These are phyloP conservation scores for Petaurus breviceps DNA, from an alignment of 2,113 vertebrate genomes.

Conservation along the genomic window DNA sequence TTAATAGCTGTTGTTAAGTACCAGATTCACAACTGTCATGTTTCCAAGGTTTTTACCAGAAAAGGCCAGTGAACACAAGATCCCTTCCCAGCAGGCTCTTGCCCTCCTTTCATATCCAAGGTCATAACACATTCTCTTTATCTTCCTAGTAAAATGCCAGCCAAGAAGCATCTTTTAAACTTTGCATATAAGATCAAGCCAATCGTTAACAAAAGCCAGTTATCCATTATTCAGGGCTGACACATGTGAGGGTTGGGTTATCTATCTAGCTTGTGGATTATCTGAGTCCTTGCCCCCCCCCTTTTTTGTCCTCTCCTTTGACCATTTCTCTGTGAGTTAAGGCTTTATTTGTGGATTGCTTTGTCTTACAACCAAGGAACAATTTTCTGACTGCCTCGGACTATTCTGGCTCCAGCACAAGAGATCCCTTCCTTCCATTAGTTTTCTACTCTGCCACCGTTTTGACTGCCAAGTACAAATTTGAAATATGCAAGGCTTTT, in stretches of 20 bases:
- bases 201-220: not conserved
- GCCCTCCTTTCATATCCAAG: constrained; percentile 2
- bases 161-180: constrained; percentile 15
- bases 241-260: not conserved
- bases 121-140: not conserved
- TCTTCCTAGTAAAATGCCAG: not conserved
- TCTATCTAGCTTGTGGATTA: not conserved
- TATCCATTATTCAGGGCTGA: not conserved
- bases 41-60: constrained; percentile 40
- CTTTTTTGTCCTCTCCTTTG: constrained; percentile 41
- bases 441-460: constrained; percentile 50
- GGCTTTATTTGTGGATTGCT: constrained; percentile 60
- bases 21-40: constrained; percentile 22
- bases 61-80: constrained; percentile 5
- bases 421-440: constrained; percentile 57
- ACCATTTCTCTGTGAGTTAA: constrained; percentile 67
- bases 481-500: not conserved
- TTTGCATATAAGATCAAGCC: not conserved
- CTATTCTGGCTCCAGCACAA: constrained; percentile 26
- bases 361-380: constrained; percentile 68
- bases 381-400: constrained; percentile 51
- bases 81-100: not conserved
- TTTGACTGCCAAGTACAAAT: not conserved
- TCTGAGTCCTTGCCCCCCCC: not conserved
- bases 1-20: not conserved